Evolutionary conservation across 37 sponge, comb jelly and placozoan genomes (phyloP).

Genomic region (Theonella swinhoei): DNA sequence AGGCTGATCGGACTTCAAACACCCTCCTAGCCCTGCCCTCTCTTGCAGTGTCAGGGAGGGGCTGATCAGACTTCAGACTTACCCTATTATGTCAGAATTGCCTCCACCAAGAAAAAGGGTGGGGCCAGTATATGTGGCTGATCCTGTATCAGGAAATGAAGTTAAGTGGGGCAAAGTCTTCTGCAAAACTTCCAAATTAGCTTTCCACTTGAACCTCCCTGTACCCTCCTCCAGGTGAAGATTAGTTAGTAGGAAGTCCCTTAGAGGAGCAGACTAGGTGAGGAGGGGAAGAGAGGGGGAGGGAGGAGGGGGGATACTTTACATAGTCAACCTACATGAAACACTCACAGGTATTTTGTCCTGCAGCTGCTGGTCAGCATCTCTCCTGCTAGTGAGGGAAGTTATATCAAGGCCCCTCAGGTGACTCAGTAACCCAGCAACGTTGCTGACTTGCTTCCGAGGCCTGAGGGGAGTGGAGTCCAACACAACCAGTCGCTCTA

Average conservation of each 20-base stretch:
- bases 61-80: neutral
- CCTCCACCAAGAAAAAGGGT: conserved; percentile 74
- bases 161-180: conserved; percentile 8
- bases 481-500: conserved; percentile 73
- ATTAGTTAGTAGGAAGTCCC: conserved; percentile 75
- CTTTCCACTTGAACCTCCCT: conserved; percentile 45
- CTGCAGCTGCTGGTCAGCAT: conserved; percentile 49
- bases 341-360: conserved; percentile 51
- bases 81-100: conserved; percentile 69
- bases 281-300: neutral
- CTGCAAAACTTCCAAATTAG: conserved; percentile 60
- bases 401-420: conserved; percentile 43
- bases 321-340: no score
- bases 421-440: conserved; percentile 28
- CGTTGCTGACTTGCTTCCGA: neutral
- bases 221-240: conserved; percentile 5
- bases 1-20: no score
- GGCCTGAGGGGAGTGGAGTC: conserved; percentile 67
- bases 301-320: neutral
- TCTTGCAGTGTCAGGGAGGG: no score
- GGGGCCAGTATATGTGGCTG: conserved; percentile 28
- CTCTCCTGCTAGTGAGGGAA: conserved; percentile 34
- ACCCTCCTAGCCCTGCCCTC: no score
- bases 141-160: neutral
- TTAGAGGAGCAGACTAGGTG: neutral